phyloP scores from a whole-genome alignment of 2,888 invertebrate species.

The Epirrita christyi region DNA sequence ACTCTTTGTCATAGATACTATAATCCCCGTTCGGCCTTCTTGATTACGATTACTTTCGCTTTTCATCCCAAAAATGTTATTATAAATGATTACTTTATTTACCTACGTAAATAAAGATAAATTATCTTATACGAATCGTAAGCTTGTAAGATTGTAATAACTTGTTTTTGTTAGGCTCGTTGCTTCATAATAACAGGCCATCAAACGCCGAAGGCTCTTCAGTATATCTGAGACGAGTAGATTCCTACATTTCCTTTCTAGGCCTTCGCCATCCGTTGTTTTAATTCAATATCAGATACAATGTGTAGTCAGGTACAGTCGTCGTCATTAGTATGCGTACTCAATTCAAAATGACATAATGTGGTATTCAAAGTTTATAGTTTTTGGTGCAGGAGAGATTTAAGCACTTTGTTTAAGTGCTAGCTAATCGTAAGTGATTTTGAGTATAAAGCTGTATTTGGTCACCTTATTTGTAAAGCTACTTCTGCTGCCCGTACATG shows the following conservation, averaged over 20 bases:
- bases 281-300: constrained; percentile 38
- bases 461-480: constrained; percentile 31
- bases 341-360: no score
- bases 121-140: background rate
- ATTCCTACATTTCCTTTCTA: constrained; percentile 14
- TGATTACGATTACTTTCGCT: constrained; percentile 15
- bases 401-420: no score
- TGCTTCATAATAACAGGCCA: background rate
- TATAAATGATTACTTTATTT: background rate
- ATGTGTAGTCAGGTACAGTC: background rate
- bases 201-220: background rate
- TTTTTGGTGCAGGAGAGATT: no score
- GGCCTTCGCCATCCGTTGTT: constrained; percentile 38
- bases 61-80: background rate
- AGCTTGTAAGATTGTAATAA: background rate
- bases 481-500: constrained; percentile 41
- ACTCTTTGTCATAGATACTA: no score
- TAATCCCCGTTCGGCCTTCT: no score
- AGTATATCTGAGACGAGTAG: constrained; percentile 18
- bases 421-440: no score
- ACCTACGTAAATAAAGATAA: background rate
- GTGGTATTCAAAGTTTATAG: no score
- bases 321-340: background rate
- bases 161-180: background rate
- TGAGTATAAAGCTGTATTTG: background rate